Conservation (phyloP, 2,113 vertebrate genomes). For the Charadrius vociferus region DNA sequence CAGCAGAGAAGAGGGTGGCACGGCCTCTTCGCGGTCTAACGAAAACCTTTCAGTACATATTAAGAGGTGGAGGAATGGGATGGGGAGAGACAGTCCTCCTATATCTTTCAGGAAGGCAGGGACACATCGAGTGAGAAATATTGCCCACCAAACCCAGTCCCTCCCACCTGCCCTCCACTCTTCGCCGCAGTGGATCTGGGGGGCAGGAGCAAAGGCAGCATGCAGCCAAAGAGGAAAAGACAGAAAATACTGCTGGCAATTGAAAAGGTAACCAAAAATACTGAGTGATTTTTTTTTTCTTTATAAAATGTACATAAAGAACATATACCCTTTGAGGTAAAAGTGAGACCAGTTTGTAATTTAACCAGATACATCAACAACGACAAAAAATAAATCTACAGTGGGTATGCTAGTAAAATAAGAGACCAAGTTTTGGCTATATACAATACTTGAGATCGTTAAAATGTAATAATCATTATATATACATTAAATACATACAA, state of each 20-base stretch:
- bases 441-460: not conserved
- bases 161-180: not conserved
- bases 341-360: slow-evolving; percentile 44
- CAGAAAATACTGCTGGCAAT: not conserved
- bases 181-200: accelerated
- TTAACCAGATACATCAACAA: slow-evolving; percentile 34
- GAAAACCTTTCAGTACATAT: not conserved
- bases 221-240: not conserved
- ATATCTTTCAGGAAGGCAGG: not conserved
- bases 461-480: not conserved
- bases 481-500: slow-evolving; percentile 49
- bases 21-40: not conserved
- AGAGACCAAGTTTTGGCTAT: not conserved
- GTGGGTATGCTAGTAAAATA: slow-evolving; percentile 3
- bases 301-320: slow-evolving; percentile 61
- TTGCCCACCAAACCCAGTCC: not conserved
- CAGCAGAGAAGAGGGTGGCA: not conserved
- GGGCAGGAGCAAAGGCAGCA: not conserved
- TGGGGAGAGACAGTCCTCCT: not conserved
- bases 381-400: slow-evolving; percentile 13
- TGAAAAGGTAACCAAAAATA: slow-evolving; percentile 14
- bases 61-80: not conserved
- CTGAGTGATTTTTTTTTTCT: not conserved
- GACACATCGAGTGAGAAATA: accelerated
- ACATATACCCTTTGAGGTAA: slow-evolving; percentile 41